Evolutionary conservation across 2,797 vertebrate genomes (phyloP).

Genomic region (Typhlichthys eigenmanni): DNA sequence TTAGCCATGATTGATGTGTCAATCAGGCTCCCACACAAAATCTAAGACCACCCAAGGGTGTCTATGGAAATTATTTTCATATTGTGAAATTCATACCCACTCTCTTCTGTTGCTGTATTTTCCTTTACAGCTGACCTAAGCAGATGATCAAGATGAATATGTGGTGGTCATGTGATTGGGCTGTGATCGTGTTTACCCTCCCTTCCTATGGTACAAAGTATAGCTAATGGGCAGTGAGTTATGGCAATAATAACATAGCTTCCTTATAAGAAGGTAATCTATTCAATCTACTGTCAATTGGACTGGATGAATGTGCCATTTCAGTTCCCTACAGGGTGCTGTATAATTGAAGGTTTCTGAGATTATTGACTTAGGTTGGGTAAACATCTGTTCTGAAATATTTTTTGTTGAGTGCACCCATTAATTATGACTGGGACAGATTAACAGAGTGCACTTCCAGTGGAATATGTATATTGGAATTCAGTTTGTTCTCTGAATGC

Average conservation of each 20-base stretch:
- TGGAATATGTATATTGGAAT: constrained; percentile 44
- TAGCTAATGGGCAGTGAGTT: constrained; percentile 78
- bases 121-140: constrained; percentile 66
- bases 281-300: constrained; percentile 80
- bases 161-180: constrained; percentile 62
- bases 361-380: constrained; percentile 71
- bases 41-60: constrained; percentile 55
- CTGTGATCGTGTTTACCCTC: constrained; percentile 66
- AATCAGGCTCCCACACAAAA: constrained; percentile 48
- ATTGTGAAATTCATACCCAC: constrained; percentile 63
- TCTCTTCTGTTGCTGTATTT: constrained; percentile 51
- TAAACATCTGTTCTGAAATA: constrained; percentile 78
- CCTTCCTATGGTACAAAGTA: constrained; percentile 56
- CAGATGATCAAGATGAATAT: constrained; percentile 69
- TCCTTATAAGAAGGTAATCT: constrained; percentile 82
- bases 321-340: constrained; percentile 56
- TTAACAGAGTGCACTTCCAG: constrained; percentile 56
- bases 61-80: constrained; percentile 68
- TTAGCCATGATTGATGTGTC: constrained; percentile 61
- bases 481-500: constrained; percentile 38
- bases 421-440: constrained; percentile 68
- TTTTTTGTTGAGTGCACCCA: constrained; percentile 63
- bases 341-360: constrained; percentile 75
- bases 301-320: constrained; percentile 66
- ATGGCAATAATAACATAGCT: constrained; percentile 81